Conservation (phyloP, 2,888 invertebrate genomes). For the Machimus rusticus region DNA sequence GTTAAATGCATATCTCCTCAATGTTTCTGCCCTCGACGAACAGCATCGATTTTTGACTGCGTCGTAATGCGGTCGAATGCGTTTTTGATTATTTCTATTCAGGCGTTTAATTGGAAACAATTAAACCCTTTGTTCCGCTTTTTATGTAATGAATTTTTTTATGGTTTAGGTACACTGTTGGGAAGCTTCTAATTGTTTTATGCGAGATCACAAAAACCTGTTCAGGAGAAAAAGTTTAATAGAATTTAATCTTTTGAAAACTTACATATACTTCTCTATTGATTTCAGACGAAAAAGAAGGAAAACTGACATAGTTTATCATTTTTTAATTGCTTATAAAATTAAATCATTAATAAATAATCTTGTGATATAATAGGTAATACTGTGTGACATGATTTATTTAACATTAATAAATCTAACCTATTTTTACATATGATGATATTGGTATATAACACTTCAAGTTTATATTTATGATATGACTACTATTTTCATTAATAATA, state of each 20-base stretch:
- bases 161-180: background rate
- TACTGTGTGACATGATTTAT: no score
- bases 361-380: no score
- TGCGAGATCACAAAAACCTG: background rate
- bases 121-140: background rate
- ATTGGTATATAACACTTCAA: no score
- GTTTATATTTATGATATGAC: no score
- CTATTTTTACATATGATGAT: no score
- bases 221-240: background rate
- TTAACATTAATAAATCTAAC: no score
- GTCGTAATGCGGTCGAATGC: background rate
- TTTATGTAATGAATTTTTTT: background rate
- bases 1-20: background rate
- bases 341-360: no score
- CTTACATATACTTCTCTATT: no score
- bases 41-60: background rate
- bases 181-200: background rate
- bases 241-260: background rate
- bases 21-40: background rate
- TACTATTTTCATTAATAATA: no score
- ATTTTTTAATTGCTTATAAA: no score
- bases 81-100: constrained; percentile 30
- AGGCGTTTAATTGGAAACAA: background rate
- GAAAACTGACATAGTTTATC: no score
- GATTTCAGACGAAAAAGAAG: no score